A percentile compares a stretch with the other conserved stretches of the same genome.
Conservation (phyloP, 2,113 vertebrate species). For the Brienomyrus brachyistius region DNA sequence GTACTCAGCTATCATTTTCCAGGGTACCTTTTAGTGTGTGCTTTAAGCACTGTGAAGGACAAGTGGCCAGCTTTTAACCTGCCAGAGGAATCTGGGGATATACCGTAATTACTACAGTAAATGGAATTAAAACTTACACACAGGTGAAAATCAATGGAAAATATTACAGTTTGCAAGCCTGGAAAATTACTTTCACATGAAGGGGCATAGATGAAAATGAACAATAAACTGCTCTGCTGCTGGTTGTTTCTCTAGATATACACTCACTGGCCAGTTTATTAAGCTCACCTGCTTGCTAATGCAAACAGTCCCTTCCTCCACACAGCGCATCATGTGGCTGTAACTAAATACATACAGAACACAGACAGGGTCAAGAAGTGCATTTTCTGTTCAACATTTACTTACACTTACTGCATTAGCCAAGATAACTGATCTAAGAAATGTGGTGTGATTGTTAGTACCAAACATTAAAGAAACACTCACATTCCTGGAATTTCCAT, state of each 20-base stretch:
- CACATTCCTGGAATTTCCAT: not conserved
- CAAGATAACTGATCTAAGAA: not conserved
- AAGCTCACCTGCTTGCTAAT: not conserved
- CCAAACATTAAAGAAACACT: not conserved
- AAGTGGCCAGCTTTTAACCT: not conserved
- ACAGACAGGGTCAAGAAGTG: not conserved
- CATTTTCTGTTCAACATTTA: not conserved
- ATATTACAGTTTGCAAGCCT: not conserved
- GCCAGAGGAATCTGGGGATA: not conserved
- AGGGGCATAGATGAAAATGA: not conserved
- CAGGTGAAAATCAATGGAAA: not conserved
- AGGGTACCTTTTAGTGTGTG: not conserved
- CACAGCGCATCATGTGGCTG: not conserved
- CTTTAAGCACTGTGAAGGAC: not conserved
- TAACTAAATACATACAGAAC: not conserved
- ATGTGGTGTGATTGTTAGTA: not conserved
- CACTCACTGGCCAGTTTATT: not conserved
- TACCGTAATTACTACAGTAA: not conserved
- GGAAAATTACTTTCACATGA: not conserved
- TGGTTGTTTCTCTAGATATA: not conserved
- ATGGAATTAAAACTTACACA: not conserved
- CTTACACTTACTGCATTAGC: not conserved
- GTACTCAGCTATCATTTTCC: not conserved
- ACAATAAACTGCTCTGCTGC: not conserved
- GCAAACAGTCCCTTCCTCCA: not conserved